Evolutionary conservation across 2,888 invertebrate genomes (phyloP).

Genomic region (Nymphalis urticae): DNA sequence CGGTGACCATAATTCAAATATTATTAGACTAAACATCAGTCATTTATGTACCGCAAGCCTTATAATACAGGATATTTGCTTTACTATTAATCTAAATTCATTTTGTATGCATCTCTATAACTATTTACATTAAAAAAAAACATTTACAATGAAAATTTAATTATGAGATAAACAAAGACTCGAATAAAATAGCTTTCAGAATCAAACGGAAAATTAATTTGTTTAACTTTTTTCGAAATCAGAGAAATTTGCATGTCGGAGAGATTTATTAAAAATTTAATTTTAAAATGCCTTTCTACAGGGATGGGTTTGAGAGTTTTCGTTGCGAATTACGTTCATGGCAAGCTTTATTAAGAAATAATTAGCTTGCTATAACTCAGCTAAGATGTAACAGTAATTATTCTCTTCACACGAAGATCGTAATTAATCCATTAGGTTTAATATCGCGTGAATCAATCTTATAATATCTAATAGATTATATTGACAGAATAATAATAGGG

Average conservation of each 20-base stretch:
- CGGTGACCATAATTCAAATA: no score
- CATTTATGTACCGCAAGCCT: no score
- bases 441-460: background rate
- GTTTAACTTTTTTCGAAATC: background rate
- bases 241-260: background rate
- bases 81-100: no score
- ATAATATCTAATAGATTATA: background rate
- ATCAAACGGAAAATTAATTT: background rate
- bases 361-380: slow-evolving; percentile 1
- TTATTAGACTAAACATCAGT: no score
- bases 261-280: slow-evolving; percentile 1
- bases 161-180: background rate
- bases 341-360: background rate
- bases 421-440: slow-evolving; percentile 7
- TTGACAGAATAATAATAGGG: slow-evolving; percentile 1
- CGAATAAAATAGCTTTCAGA: background rate
- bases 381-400: slow-evolving; percentile 6
- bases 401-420: slow-evolving; percentile 1
- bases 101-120: no score
- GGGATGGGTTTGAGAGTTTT: background rate
- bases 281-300: background rate
- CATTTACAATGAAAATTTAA: no score
- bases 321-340: background rate
- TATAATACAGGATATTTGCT: no score
- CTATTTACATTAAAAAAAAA: no score